phyloP scores from a whole-genome alignment of 2,888 invertebrate species.

The Catocala nupta region DNA sequence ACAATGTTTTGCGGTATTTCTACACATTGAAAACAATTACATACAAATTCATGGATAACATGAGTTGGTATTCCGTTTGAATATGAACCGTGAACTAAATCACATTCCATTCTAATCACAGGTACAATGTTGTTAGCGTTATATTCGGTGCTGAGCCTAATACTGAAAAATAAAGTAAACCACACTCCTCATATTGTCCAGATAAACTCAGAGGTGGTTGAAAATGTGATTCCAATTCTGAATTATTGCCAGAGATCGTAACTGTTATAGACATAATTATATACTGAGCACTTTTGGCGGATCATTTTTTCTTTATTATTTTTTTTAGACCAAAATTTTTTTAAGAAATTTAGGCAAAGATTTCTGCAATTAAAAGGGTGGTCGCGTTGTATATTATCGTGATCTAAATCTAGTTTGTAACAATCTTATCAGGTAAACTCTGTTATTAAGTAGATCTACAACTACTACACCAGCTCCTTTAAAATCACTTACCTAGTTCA shows the following conservation, averaged over 20 bases:
- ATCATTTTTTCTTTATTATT: constrained; percentile 13
- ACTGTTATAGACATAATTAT: constrained; percentile 23
- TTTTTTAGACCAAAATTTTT: constrained; percentile 16
- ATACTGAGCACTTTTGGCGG: constrained; percentile 9
- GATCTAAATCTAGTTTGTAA: constrained; percentile 46
- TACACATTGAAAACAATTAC: not conserved
- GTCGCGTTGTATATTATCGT: constrained; percentile 51
- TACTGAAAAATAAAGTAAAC: constrained; percentile 15
- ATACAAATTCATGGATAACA: constrained; percentile 16
- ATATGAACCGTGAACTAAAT: constrained; percentile 15
- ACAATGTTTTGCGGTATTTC: constrained; percentile 28
- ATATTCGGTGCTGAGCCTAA: constrained; percentile 9
- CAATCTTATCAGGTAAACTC: no score
- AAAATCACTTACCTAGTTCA: no score
- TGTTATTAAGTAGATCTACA: no score
- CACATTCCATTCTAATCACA: constrained; percentile 21
- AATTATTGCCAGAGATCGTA: no score
- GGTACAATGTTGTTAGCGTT: constrained; percentile 1
- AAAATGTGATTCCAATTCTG: constrained; percentile 25
- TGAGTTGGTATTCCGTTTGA: constrained; percentile 20
- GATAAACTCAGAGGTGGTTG: constrained; percentile 22
- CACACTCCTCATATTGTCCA: constrained; percentile 10
- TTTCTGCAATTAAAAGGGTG: constrained; percentile 55
- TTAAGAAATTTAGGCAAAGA: constrained; percentile 22
- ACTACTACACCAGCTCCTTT: no score